Percentiles rank a stretch among this genome's conserved stretches.
Evolutionary conservation across 2,113 vertebrate species (phyloP).

Genomic region (Dicaeum eximium): DNA sequence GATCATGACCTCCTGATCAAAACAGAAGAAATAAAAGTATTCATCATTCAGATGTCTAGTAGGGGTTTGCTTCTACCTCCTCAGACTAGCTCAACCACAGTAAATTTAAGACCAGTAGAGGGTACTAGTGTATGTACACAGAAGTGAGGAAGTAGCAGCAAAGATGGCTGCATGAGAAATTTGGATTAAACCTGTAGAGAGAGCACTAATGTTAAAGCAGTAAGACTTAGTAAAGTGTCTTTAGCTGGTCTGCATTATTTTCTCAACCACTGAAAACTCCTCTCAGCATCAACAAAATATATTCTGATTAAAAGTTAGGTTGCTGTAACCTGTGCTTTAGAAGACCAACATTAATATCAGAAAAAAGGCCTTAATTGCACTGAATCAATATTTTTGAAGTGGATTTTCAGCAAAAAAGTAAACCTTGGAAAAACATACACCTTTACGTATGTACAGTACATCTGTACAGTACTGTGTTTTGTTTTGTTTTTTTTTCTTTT

Average conservation of each 20-base stretch:
- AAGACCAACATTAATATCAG: background rate
- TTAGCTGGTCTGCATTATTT: background rate
- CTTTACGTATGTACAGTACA: background rate
- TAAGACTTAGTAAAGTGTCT: background rate
- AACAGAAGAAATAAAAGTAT: background rate
- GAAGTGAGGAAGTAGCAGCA: background rate
- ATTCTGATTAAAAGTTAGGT: background rate
- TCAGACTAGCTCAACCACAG: background rate
- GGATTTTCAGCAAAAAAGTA: background rate
- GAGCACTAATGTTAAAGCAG: background rate
- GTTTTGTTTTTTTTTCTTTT: too few relatives aligned
- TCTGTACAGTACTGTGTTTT: background rate
- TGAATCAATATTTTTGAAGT: background rate
- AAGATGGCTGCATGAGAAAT: constrained; percentile 23
- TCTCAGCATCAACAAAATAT: background rate
- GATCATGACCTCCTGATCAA: background rate
- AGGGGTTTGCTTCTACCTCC: background rate
- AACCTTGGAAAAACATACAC: background rate
- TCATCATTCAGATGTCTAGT: background rate
- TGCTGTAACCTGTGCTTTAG: background rate
- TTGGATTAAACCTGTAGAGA: background rate
- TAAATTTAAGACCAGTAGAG: constrained; percentile 36
- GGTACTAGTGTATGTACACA: background rate
- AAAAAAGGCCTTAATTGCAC: background rate
- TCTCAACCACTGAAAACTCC: background rate